Conservation (phyloP, 2,797 vertebrate genomes). For the Arctocebus calabarensis region DNA sequence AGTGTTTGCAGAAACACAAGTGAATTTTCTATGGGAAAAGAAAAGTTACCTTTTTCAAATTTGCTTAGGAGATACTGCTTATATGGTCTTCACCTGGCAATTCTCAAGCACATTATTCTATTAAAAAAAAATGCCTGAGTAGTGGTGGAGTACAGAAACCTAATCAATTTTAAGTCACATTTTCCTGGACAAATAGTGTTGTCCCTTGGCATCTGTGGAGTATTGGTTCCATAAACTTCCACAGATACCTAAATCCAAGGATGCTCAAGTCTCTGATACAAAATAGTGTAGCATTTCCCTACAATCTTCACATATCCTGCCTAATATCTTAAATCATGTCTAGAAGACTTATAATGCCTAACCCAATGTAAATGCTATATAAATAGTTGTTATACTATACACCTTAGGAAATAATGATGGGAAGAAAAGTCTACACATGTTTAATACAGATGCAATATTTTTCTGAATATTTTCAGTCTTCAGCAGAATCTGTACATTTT, state of each 20-base stretch:
- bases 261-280: too few species aligned
- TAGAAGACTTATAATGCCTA: not conserved
- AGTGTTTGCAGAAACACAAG: not conserved
- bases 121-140: not conserved
- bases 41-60: not conserved
- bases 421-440: not conserved
- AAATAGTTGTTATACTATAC: not conserved
- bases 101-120: not conserved
- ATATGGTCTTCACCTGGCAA: not conserved
- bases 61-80: not conserved
- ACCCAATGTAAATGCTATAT: not conserved
- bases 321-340: not conserved
- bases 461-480: not conserved
- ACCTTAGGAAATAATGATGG: not conserved
- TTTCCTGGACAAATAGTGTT: not conserved
- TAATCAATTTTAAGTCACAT: not conserved
- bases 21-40: not conserved
- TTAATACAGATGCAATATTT: not conserved
- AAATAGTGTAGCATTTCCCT: not conserved
- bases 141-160: not conserved
- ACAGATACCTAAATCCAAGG: not conserved
- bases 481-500: not conserved
- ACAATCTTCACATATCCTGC: not conserved
- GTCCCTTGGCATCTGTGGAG: too few species aligned
- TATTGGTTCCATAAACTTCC: not conserved